Conservation (phyloP, 2,888 invertebrate genomes). For the Malacosoma neustria region DNA sequence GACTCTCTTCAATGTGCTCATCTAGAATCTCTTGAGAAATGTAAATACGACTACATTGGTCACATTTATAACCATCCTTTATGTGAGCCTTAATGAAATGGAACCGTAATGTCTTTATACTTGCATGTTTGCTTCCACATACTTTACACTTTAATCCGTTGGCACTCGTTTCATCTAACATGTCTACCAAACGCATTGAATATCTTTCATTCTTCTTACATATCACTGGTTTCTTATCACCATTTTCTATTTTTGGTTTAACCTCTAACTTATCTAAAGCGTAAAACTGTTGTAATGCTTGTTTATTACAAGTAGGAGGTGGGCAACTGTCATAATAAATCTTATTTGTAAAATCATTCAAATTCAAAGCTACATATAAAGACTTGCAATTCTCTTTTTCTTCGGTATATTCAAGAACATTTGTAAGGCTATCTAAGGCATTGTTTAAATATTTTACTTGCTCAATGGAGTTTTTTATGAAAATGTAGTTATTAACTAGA, state of each 20-base stretch:
- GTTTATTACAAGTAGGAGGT: slow-evolving; percentile 11
- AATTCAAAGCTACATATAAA: slow-evolving; percentile 34
- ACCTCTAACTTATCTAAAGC: slow-evolving; percentile 13
- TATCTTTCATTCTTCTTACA: slow-evolving; percentile 6
- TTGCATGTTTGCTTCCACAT: slow-evolving; percentile 33
- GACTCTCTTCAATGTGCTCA: slow-evolving; percentile 33
- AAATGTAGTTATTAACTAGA: slow-evolving; percentile 34
- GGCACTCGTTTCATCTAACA: slow-evolving; percentile 25
- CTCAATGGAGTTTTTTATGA: slow-evolving; percentile 26
- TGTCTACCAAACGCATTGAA: slow-evolving; percentile 24
- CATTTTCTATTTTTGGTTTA: slow-evolving; percentile 9
- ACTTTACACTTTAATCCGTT: slow-evolving; percentile 31
- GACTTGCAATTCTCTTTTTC: slow-evolving; percentile 21
- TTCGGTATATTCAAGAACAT: slow-evolving; percentile 22
- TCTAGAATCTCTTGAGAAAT: slow-evolving; percentile 28
- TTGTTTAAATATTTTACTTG: slow-evolving; percentile 28
- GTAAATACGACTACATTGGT: slow-evolving; percentile 32
- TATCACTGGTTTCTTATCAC: slow-evolving; percentile 10
- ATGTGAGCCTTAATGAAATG: slow-evolving; percentile 45
- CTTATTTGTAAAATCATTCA: slow-evolving; percentile 26
- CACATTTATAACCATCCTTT: slow-evolving; percentile 35
- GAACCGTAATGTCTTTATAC: slow-evolving; percentile 29
- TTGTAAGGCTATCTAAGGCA: slow-evolving; percentile 23
- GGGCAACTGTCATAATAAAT: slow-evolving; percentile 31
- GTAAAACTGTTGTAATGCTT: slow-evolving; percentile 25